Evolutionary conservation across 2,888 invertebrate genomes (phyloP).

Genomic region (Hanleya hanleyi): DNA sequence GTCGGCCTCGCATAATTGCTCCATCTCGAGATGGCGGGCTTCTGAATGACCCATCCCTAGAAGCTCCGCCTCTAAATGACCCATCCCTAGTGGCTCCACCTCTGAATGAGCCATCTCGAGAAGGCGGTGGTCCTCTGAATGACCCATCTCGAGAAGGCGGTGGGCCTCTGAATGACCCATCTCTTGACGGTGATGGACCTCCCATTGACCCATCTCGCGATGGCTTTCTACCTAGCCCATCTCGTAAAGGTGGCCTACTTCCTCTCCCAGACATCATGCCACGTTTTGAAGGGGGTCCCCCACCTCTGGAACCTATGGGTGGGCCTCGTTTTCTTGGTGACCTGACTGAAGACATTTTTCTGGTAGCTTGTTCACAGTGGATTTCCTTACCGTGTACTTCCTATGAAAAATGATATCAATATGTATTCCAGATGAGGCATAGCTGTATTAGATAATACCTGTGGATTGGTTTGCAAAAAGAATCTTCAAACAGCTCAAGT

Average conservation of each 20-base stretch:
- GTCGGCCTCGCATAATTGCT: background rate
- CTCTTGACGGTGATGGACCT: conserved; percentile 21
- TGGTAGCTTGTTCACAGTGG: background rate
- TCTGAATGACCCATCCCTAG: conserved; percentile 8
- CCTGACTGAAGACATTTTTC: background rate
- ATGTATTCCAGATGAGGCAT: no score
- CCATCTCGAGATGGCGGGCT: conserved; percentile 29
- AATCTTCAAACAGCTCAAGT: no score
- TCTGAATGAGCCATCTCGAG: conserved; percentile 32
- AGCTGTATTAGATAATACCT: no score
- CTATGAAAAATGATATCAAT: no score
- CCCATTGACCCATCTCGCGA: conserved; percentile 16
- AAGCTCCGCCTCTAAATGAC: conserved; percentile 11
- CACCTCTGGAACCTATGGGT: conserved; percentile 11
- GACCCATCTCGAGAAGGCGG: conserved; percentile 29
- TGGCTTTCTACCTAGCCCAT: conserved; percentile 13
- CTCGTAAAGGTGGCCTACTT: conserved; percentile 16
- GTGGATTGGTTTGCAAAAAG: no score
- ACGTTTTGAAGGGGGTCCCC: conserved; percentile 23
- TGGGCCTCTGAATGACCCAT: conserved; percentile 34
- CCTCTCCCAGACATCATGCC: background rate
- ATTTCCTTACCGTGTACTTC: background rate
- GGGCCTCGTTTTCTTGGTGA: background rate
- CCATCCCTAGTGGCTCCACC: conserved; percentile 17
- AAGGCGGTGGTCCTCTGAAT: conserved; percentile 29